A percentile compares a stretch with the other conserved stretches of the same genome.
phyloP scores from a whole-genome alignment of 2,888 invertebrate species.

The Megalurothrips usitatus region DNA sequence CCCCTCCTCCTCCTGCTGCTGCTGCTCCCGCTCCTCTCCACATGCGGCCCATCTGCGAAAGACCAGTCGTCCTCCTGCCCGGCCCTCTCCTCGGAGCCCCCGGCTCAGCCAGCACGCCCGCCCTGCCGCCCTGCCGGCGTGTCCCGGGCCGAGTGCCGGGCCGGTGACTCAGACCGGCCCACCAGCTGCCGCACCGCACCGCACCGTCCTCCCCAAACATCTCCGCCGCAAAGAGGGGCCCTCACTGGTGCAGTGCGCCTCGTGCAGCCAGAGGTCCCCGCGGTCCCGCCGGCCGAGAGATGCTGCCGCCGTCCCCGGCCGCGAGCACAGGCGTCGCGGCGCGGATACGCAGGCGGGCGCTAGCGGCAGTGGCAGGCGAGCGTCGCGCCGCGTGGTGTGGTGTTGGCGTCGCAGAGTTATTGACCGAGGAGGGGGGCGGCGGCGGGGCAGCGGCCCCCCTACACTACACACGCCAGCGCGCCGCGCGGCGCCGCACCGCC shows the following conservation, averaged over 20 bases:
- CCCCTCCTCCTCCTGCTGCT: not conserved
- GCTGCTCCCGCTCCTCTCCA: not conserved
- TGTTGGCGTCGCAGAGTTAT: not conserved
- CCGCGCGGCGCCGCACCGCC: not conserved
- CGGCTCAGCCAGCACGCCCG: not conserved
- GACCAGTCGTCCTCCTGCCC: not conserved
- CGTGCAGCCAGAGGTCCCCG: no score
- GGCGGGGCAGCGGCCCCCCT: constrained; percentile 2
- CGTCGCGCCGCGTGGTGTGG: not conserved
- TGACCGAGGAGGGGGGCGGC: not conserved
- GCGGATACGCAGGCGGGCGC: not conserved
- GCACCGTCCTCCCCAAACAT: no score
- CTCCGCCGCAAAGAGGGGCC: no score
- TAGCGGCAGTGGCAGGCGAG: no score
- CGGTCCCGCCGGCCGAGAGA: not conserved
- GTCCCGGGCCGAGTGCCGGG: not conserved
- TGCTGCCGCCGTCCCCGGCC: no score
- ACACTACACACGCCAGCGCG: not conserved
- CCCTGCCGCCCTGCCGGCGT: not conserved
- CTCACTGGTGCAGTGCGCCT: no score
- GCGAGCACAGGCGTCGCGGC: not conserved
- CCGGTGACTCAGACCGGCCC: not conserved
- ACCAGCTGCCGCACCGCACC: no score
- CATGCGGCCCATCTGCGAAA: constrained; percentile 19
- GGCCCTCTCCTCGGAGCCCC: not conserved